Conservation (phyloP, 2,888 invertebrate species). For the Phania funesta region DNA sequence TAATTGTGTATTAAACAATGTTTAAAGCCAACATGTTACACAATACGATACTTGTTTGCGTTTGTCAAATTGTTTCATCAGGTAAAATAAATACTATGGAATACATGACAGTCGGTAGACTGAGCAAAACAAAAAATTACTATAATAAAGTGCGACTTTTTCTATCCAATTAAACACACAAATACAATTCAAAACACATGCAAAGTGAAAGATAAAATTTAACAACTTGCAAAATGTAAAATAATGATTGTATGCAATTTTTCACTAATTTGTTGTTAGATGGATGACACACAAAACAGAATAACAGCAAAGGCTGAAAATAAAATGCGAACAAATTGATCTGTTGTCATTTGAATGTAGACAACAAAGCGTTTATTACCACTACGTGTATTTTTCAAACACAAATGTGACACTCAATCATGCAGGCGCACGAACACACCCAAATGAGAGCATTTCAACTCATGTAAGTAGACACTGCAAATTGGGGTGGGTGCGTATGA, state of each 20-base stretch:
- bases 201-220: constrained; percentile 14
- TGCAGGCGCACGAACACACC: background rate
- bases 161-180: constrained; percentile 28
- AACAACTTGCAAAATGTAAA: constrained; percentile 24
- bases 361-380: constrained; percentile 10
- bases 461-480: background rate
- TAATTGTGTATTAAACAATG: constrained; percentile 23
- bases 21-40: constrained; percentile 5
- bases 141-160: constrained; percentile 28
- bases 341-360: background rate
- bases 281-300: background rate
- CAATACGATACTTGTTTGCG: background rate
- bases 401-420: background rate
- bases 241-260: constrained; percentile 52
- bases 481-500: background rate
- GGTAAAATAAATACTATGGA: constrained; percentile 8
- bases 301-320: background rate
- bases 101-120: background rate
- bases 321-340: constrained; percentile 17
- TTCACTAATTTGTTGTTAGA: constrained; percentile 57
- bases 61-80: constrained; percentile 22
- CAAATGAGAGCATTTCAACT: background rate
- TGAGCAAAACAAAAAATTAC: background rate
- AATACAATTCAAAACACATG: constrained; percentile 17
- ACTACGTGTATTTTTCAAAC: background rate